Conservation (phyloP, 2,888 invertebrate genomes). For the Synergus umbraculus region DNA sequence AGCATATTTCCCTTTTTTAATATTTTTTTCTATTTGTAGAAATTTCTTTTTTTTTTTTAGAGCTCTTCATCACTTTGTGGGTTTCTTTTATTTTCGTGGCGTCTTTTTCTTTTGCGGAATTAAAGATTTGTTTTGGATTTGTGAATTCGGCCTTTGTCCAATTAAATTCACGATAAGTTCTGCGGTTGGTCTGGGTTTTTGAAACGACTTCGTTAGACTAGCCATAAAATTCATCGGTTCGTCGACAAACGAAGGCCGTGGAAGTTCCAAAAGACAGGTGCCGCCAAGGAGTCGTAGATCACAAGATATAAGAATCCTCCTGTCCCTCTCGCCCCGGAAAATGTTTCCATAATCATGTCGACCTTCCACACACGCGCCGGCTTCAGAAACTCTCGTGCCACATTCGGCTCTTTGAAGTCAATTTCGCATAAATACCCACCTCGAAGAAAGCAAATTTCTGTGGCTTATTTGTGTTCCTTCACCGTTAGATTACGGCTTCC, state of each 20-base stretch:
- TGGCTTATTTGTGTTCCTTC: background rate
- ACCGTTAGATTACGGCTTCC: background rate
- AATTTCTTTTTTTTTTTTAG: too few relatives aligned
- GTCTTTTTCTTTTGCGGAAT: background rate
- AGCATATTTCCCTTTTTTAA: too few relatives aligned
- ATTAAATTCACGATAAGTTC: slow-evolving; percentile 73
- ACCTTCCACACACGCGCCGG: slow-evolving; percentile 34
- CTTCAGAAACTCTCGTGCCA: slow-evolving; percentile 28
- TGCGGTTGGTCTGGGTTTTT: slow-evolving; percentile 64
- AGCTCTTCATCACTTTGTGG: too few relatives aligned
- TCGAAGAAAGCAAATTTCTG: slow-evolving; percentile 17
- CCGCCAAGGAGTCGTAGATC: slow-evolving; percentile 64
- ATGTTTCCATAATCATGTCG: slow-evolving; percentile 32
- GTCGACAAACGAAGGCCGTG: slow-evolving; percentile 55
- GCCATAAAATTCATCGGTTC: slow-evolving; percentile 72
- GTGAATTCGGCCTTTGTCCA: slow-evolving; percentile 66
- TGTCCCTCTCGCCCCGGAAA: slow-evolving; percentile 26
- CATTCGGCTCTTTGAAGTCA: slow-evolving; percentile 33
- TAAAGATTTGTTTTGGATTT: slow-evolving; percentile 44
- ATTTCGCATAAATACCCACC: slow-evolving; percentile 30
- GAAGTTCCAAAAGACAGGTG: slow-evolving; percentile 68
- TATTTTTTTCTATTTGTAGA: too few relatives aligned
- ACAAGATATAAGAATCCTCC: slow-evolving; percentile 49
- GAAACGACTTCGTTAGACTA: slow-evolving; percentile 74
- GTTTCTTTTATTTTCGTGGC: too few relatives aligned